These are phyloP conservation scores for Tragelaphus strepsiceros DNA, from an alignment of 2,113 vertebrate genomes.

Conservation along the genomic window DNA sequence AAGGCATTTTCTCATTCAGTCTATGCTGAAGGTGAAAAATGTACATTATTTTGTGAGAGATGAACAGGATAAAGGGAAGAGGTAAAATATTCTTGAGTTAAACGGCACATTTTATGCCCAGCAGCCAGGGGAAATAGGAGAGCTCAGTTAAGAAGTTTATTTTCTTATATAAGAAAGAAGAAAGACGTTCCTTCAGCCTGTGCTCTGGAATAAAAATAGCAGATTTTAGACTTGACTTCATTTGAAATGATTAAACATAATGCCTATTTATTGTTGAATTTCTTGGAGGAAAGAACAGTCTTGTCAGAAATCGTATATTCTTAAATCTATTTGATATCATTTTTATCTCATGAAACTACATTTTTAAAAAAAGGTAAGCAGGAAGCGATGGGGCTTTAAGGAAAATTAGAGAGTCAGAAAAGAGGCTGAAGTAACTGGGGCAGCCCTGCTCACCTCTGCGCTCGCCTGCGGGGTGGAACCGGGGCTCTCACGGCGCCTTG, in stretches of 20 bases:
- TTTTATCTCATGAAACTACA: constrained; percentile 37
- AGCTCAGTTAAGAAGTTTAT: constrained; percentile 32
- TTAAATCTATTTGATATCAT: not conserved
- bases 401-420: not conserved
- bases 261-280: constrained; percentile 37
- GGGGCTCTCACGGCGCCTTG: not conserved
- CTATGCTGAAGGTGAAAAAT: not conserved
- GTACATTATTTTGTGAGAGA: constrained; percentile 40
- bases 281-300: not conserved
- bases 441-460: not conserved
- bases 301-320: constrained; percentile 18
- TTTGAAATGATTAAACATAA: constrained; percentile 51
- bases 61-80: not conserved
- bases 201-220: constrained; percentile 53
- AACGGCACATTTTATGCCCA: constrained; percentile 28
- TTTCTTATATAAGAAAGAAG: constrained; percentile 38
- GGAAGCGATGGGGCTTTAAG: not conserved
- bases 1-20: constrained; percentile 34
- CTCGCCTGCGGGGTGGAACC: not conserved
- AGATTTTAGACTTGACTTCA: constrained; percentile 43
- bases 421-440: not conserved
- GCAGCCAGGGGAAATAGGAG: not conserved
- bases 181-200: constrained; percentile 4
- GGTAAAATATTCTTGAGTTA: constrained; percentile 1
- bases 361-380: not conserved